A percentile compares a stretch with the other conserved stretches of the same genome.
phyloP scores from a whole-genome alignment of 2,113 vertebrate species.

The Neodontobutis hainanensis region DNA sequence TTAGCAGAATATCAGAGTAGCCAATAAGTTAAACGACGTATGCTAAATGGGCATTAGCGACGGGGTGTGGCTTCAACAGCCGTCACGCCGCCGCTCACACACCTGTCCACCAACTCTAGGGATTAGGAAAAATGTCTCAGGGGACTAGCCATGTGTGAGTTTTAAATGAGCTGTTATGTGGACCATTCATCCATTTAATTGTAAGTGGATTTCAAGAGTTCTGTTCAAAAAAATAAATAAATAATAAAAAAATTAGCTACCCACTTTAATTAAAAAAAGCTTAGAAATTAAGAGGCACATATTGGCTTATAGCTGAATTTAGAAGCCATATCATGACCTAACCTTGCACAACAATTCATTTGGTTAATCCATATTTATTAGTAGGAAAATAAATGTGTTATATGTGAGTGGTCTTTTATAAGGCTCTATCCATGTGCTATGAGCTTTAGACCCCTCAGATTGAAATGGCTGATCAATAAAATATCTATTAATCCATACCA shows the following conservation, averaged over 20 bases:
- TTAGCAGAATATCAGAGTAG: slow-evolving; percentile 61
- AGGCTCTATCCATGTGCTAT: neutral
- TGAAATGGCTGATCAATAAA: no score
- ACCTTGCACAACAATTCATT: slow-evolving; percentile 19
- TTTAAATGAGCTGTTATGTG: slow-evolving; percentile 45
- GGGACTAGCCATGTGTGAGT: slow-evolving; percentile 16
- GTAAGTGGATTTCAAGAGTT: slow-evolving; percentile 51
- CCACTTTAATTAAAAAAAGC: slow-evolving; percentile 29
- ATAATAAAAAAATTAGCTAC: slow-evolving; percentile 22
- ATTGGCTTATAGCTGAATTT: slow-evolving; percentile 28
- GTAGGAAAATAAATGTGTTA: neutral
- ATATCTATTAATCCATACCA: no score
- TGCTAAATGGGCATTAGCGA: slow-evolving; percentile 68
- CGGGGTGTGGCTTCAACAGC: slow-evolving; percentile 33
- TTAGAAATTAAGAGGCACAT: slow-evolving; percentile 38
- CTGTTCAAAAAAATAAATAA: slow-evolving; percentile 27
- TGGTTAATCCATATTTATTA: slow-evolving; percentile 3
- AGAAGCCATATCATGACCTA: slow-evolving; percentile 14
- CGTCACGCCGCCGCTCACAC: slow-evolving; percentile 42
- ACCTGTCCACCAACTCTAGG: slow-evolving; percentile 60
- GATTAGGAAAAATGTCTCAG: slow-evolving; percentile 47
- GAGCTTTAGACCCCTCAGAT: neutral
- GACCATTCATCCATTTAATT: slow-evolving; percentile 47
- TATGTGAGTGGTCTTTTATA: neutral
- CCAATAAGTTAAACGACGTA: slow-evolving; percentile 64